A percentile compares a stretch with the other conserved stretches of the same genome.
These are phyloP conservation scores for Notothenia rossii DNA, from an alignment of 2,113 vertebrate species.

Conservation along the genomic window DNA sequence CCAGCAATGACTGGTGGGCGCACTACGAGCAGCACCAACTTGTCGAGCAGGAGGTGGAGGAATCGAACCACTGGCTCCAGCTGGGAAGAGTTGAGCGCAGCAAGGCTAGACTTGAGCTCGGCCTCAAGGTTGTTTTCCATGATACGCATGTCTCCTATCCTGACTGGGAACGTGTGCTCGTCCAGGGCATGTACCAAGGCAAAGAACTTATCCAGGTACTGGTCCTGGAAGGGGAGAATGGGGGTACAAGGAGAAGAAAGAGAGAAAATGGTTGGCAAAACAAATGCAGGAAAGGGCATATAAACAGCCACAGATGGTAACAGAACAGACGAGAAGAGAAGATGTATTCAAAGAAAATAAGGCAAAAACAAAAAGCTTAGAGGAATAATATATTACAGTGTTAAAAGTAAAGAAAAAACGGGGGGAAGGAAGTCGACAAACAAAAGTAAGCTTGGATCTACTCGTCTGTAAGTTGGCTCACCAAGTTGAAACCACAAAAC, in stretches of 20 bases:
- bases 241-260: not conserved
- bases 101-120: slow-evolving; percentile 96
- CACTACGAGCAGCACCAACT: slow-evolving; percentile 96
- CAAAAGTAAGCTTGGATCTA: slow-evolving; percentile 36
- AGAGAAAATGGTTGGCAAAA: not conserved
- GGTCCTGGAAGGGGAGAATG: slow-evolving; percentile 85
- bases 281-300: not conserved
- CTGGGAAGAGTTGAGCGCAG: slow-evolving; percentile 93
- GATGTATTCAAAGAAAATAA: not conserved
- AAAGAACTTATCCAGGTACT: slow-evolving; percentile 98
- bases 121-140: slow-evolving; percentile 98
- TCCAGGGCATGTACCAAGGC: slow-evolving; percentile 97
- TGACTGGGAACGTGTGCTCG: slow-evolving; percentile 98
- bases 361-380: not conserved
- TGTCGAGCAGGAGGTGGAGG: slow-evolving; percentile 97
- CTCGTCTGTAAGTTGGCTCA: slow-evolving; percentile 48
- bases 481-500: slow-evolving; percentile 44
- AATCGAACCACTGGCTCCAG: slow-evolving; percentile 97
- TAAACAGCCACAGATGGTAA: not conserved
- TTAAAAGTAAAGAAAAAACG: slow-evolving; percentile 20
- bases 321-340: not conserved
- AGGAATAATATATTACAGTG: not conserved
- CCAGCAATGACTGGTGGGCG: slow-evolving; percentile 97
- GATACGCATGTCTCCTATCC: slow-evolving; percentile 98
- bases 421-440: slow-evolving; percentile 9